phyloP scores from a whole-genome alignment of 2,797 vertebrate species.

The Holocentrus rufus region DNA sequence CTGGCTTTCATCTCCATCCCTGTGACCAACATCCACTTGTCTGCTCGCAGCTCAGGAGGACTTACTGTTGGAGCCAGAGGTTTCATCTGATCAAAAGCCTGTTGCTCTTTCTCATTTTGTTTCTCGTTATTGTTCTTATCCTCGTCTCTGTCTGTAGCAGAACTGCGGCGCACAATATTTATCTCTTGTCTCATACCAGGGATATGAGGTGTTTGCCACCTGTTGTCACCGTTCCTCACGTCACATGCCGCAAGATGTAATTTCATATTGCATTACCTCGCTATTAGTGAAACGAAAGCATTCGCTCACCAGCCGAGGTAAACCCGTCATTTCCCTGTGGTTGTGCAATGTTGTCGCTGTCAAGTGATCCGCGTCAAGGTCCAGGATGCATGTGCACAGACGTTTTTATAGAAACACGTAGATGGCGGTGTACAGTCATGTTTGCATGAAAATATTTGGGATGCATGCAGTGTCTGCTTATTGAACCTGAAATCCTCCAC shows the following conservation, averaged over 20 bases:
- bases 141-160: constrained; percentile 1
- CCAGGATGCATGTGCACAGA: no score
- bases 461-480: neutral
- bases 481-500: neutral
- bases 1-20: constrained; percentile 65
- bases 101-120: constrained; percentile 29
- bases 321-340: neutral
- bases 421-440: neutral
- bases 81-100: constrained; percentile 42
- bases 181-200: neutral
- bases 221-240: neutral
- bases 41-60: constrained; percentile 39
- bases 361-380: no score
- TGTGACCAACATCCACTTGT: constrained; percentile 65
- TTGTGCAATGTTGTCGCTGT: neutral
- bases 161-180: no score
- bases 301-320: neutral
- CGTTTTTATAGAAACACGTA: neutral
- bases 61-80: constrained; percentile 49
- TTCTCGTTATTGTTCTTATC: constrained; percentile 11
- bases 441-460: neutral
- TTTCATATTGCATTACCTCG: neutral
- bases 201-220: neutral
- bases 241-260: neutral
- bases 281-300: neutral